A percentile compares a stretch with the other conserved stretches of the same genome.
Evolutionary conservation across 1,140 invertebrate genomes (phyloP).

Genomic region (Drosophila kanapiae): DNA sequence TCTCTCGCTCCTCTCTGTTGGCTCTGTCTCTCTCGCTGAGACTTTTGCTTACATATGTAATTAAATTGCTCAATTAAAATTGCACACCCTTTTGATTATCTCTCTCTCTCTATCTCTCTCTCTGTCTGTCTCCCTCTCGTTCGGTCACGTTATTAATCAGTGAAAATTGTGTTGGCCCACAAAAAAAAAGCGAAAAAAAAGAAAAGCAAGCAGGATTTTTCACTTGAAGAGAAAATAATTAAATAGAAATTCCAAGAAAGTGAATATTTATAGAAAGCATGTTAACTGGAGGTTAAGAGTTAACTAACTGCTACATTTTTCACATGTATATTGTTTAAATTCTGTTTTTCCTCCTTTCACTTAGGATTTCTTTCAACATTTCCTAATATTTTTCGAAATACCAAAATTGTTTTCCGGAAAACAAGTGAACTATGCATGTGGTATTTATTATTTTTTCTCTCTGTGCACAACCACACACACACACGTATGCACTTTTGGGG

Average conservation of each 20-base stretch:
- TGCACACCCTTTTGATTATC: conserved; percentile 85
- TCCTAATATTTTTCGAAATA: no score
- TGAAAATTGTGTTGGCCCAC: conserved; percentile 68
- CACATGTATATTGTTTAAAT: no score
- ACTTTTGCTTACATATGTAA: conserved; percentile 84
- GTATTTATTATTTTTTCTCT: not conserved
- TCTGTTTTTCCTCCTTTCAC: no score
- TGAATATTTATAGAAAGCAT: not conserved
- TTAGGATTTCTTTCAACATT: no score
- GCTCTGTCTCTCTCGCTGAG: conserved; percentile 23
- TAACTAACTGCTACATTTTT: no score
- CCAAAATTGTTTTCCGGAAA: not conserved
- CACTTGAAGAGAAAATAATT: not conserved
- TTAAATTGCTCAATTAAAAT: conserved; percentile 85
- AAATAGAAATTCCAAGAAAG: no score
- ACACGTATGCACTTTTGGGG: conserved; percentile 12
- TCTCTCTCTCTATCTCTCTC: conserved; percentile 15
- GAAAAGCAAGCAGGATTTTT: not conserved
- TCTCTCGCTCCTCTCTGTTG: conserved; percentile 10
- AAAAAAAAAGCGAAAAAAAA: conserved; percentile 14
- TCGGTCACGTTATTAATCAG: conserved; percentile 67
- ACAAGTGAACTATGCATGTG: not conserved
- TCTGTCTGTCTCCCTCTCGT: conserved; percentile 26
- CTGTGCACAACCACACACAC: conserved; percentile 6
- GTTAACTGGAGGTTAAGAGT: no score